Evolutionary conservation across 2,888 invertebrate species (phyloP).

Genomic region (Lagria hirta): DNA sequence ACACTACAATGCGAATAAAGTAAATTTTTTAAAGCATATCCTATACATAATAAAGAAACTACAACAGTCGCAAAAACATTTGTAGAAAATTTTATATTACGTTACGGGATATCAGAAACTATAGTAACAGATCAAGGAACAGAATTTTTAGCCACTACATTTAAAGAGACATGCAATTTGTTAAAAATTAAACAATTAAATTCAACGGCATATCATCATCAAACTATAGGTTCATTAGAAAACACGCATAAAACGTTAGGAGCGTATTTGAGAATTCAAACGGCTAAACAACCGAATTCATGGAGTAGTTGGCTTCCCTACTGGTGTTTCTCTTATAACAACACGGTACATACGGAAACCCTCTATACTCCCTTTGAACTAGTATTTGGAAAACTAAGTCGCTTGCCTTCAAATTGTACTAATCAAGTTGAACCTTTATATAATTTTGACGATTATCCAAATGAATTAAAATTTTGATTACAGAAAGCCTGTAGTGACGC

Average conservation of each 20-base stretch:
- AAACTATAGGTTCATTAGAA: conserved; percentile 23
- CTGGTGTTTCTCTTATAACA: too few species aligned
- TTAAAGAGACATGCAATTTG: conserved; percentile 6
- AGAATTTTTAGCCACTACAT: too few species aligned
- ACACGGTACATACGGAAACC: background rate
- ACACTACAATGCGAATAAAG: conserved; percentile 17
- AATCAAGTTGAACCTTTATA: conserved; percentile 3
- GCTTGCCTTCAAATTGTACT: conserved; percentile 1
- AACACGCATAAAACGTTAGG: conserved; percentile 19
- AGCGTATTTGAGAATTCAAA: conserved; percentile 4
- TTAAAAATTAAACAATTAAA: conserved; percentile 2
- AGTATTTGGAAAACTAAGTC: conserved; percentile 1
- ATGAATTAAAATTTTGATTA: background rate
- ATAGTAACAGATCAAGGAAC: conserved; percentile 22
- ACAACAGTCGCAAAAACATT: conserved; percentile 24
- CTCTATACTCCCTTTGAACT: background rate
- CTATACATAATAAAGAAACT: conserved; percentile 23
- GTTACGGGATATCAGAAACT: conserved; percentile 20
- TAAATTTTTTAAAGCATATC: conserved; percentile 24
- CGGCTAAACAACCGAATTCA: background rate
- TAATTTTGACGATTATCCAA: conserved; percentile 2
- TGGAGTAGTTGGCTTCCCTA: background rate
- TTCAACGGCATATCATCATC: conserved; percentile 21
- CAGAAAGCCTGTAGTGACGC: too few species aligned
- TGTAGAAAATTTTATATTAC: conserved; percentile 29